Evolutionary conservation across 2,113 vertebrate genomes (phyloP), one percentile per base, ranked within the genome.

Genomic region (Mystacornis crossleyi): DNA sequence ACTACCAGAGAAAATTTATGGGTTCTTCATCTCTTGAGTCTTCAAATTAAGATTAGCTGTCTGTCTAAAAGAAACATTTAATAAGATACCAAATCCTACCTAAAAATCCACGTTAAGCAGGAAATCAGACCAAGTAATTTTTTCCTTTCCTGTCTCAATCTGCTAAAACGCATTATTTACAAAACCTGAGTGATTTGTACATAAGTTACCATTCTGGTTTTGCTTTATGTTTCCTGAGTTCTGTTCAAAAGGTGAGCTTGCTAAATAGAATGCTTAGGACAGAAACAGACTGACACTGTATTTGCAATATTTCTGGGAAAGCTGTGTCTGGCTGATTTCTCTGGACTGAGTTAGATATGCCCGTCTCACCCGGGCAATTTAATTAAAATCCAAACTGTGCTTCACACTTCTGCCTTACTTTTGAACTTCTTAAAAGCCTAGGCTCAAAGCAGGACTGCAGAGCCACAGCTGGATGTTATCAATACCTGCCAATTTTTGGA

Each of bases 171-270:
- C 10, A 1, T n/a, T n/a, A 34, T 60, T 86, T 77, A 72, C 14
- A 74, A 89, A 93, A 64, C 31, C 36, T 10, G 28, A 83, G 45
- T 38, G 12, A 75, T 72, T 69, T 67, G 48, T 47, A 51, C 5
- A 1, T 6, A 65, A 69, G 54, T 33, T 62, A 65, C 1, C 23
- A 31, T 28, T 75, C 66, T 72, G 26, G 0, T 94, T 81, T 64
- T 51, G 10, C 64, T 40, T 13, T 51, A 3, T 61, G 21, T 74
- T 90, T 85, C 23, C 43, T 5, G 55, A 73, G 18, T 28, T 42
- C 38, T 81, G 18, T 55, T 72, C 88, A 70, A 70, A 73, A 82
- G 47, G n/a, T 86, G 92, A 91, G 24, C 42, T 91, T 90, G 45
- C 42, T 90, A 12, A 73, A 89, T 29, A 23, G 4, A 71, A 60